Conservation (phyloP, 2,888 invertebrate species). For the Drosophila nr. medialis region DNA sequence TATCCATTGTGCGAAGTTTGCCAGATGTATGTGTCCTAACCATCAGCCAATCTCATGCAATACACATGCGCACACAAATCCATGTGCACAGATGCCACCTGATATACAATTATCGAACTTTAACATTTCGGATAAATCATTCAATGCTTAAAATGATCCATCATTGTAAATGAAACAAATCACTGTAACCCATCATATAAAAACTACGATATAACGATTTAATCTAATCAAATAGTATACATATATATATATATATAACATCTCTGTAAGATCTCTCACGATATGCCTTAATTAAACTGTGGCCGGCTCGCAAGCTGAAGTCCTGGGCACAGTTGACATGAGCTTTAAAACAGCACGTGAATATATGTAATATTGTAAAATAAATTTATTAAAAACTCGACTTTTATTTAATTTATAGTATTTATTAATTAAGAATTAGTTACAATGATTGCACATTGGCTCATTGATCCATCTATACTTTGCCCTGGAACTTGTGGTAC, state of each 20-base stretch:
- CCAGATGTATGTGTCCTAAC: conserved; percentile 55
- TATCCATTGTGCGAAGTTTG: conserved; percentile 75
- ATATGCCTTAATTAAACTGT: conserved; percentile 7
- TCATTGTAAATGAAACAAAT: not conserved
- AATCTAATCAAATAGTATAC: not conserved
- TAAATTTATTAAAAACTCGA: not conserved
- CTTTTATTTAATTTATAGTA: not conserved
- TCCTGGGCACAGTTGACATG: not conserved
- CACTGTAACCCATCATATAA: not conserved
- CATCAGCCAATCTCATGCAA: not conserved
- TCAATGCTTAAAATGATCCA: not conserved
- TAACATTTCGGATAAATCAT: not conserved
- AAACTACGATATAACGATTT: not conserved
- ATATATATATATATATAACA: not conserved
- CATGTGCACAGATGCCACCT: not conserved
- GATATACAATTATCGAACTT: not conserved
- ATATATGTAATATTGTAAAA: not conserved
- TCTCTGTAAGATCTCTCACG: not conserved
- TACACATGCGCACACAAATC: not conserved
- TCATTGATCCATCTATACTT: conserved; percentile 68
- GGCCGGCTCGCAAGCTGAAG: conserved; percentile 18
- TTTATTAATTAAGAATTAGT: conserved; percentile 13
- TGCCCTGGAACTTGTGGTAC: conserved; percentile 84
- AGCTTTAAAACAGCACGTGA: not conserved
- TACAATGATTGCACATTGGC: not conserved